Base-by-base conservation (phyloP, 23 tunicate species). In the Styela clava region DNA sequence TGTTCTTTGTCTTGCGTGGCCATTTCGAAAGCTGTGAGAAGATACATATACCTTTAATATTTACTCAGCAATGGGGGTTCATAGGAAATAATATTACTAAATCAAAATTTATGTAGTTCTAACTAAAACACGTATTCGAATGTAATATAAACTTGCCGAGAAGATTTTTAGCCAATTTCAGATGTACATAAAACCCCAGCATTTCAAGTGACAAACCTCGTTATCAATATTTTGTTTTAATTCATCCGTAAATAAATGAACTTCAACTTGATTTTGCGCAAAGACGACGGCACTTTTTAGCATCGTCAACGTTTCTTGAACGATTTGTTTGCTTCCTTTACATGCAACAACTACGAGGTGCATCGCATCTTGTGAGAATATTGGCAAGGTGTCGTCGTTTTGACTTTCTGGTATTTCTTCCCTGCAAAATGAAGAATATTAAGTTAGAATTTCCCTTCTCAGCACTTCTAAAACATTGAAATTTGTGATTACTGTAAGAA, bases 261-360 rank as follows among this genome's bases (percentile, higher is more conserved):
- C 69, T 24, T 73, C 81, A 3, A 85, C 56, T 73, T 20, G 74
- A 16, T 63, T 29, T 31, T 74, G 30, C 18, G 96, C 78, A 68
- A 95, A 91, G 9, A 95, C 0, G n/a, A 83, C n/a, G 16, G 89
- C 95, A 52, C 96, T 89, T 78, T 95, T 95, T 7, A 95, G 83
- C 89, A 90, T 79, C 35, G 83, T 89, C 32, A 78, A 32, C 7
- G 89, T 82, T 81, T 95, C 99, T 33, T 79, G 68, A 0, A 86
- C 73, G 1, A 81, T 84, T 29, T 69, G 28, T 63, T 82, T 83
- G 0, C 83, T 68, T 68, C 99, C 99, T 69, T 74, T 52, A 85
- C 99, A 95, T 2, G 99, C 92, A 1, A 89, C 99, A 25, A 90
- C 92, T 31, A 79, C 96, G 9, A 95, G 74, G 33, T 90, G 96